Percentiles rank a stretch among this genome's conserved stretches.
These are phyloP conservation scores for Mycetomoellerius zeteki DNA, from an alignment of 1,140 invertebrate species.

Conservation along the genomic window DNA sequence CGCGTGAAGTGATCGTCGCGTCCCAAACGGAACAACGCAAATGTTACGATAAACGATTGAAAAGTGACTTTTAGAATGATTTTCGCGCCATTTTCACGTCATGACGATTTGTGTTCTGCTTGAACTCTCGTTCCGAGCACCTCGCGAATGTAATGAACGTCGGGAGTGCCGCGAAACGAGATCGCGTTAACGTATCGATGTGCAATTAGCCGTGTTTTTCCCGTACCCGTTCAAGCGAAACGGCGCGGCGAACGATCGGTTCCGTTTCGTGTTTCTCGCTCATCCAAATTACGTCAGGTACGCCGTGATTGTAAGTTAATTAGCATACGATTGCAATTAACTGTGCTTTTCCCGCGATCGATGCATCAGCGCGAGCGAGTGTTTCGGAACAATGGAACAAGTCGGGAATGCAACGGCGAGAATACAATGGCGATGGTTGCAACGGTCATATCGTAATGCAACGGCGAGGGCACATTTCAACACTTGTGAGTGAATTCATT, in stretches of 20 bases:
- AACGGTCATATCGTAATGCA: no score
- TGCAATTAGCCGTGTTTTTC: neutral
- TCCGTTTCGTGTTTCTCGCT: neutral
- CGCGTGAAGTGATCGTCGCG: no score
- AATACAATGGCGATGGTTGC: neutral
- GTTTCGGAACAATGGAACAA: neutral
- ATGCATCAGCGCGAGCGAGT: neutral
- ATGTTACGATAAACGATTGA: no score
- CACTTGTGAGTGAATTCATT: conserved; percentile 18
- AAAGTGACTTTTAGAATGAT: no score
- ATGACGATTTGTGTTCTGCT: no score
- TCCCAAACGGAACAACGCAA: no score
- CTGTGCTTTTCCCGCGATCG: neutral
- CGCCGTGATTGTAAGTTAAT: conserved; percentile 1
- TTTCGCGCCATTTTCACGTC: no score
- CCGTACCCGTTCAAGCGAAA: neutral
- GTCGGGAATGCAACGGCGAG: neutral
- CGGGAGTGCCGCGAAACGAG: neutral
- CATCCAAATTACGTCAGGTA: neutral
- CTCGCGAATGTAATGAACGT: no score
- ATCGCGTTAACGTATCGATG: neutral
- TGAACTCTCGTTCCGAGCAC: no score
- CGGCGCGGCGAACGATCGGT: neutral
- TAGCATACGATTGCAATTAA: conserved; percentile 31
- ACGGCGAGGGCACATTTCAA: neutral